These are phyloP conservation scores for Pegea sp. DNA, from an alignment of 23 tunicate species.

Conservation along the genomic window DNA sequence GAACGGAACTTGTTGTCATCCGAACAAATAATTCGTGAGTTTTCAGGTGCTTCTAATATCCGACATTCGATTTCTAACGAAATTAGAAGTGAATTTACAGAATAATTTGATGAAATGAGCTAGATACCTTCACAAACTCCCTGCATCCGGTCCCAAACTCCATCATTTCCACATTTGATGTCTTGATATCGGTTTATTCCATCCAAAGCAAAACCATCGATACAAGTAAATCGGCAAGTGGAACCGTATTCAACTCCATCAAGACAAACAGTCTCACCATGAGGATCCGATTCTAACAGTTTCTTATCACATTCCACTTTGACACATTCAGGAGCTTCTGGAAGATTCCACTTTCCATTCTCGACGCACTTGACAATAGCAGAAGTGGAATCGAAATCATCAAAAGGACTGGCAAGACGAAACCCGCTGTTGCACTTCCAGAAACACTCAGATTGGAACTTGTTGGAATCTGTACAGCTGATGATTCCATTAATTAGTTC, in stretches of 20 bases:
- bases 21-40: slow-evolving; percentile 18
- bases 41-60: slow-evolving; percentile 10
- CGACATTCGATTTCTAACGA: slow-evolving; percentile 29
- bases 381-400: slow-evolving; percentile 20
- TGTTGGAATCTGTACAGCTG: slow-evolving; percentile 23
- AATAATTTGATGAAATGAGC: background rate
- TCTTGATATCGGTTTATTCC: no score
- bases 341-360: slow-evolving; percentile 16
- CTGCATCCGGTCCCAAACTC: slow-evolving; percentile 14
- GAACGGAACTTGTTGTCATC: slow-evolving; percentile 34
- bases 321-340: slow-evolving; percentile 13
- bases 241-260: slow-evolving; percentile 27
- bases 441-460: slow-evolving; percentile 26
- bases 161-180: slow-evolving; percentile 10
- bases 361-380: slow-evolving; percentile 16
- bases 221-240: slow-evolving; percentile 24
- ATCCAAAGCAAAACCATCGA: slow-evolving; percentile 24
- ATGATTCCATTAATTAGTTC: no score
- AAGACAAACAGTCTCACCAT: slow-evolving; percentile 30
- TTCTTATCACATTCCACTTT: slow-evolving; percentile 17
- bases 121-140: slow-evolving; percentile 30
- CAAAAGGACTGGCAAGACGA: slow-evolving; percentile 13
- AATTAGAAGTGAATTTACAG: background rate
- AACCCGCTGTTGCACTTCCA: slow-evolving; percentile 31
- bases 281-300: slow-evolving; percentile 7